Evolutionary conservation across 1,140 invertebrate species (phyloP).

Genomic region (Drosophila sp.): DNA sequence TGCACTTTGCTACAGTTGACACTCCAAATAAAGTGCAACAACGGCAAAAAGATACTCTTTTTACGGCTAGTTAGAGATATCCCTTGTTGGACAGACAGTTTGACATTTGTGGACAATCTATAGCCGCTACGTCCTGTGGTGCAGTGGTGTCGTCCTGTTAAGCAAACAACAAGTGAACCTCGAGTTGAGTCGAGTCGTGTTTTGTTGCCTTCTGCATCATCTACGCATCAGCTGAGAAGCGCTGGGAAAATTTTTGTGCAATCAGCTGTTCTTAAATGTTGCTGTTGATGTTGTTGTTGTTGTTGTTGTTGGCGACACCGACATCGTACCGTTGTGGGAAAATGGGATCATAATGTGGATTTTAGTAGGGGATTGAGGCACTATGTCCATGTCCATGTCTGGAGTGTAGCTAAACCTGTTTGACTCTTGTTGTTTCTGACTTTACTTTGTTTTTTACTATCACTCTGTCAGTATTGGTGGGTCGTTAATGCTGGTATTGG

Average conservation of each 20-base stretch:
- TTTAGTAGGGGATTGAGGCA: constrained; percentile 32
- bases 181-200: constrained; percentile 38
- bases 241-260: constrained; percentile 78
- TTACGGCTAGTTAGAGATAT: constrained; percentile 81
- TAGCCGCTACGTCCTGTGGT: constrained; percentile 72
- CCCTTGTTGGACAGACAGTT: constrained; percentile 71
- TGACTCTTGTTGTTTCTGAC: constrained; percentile 71
- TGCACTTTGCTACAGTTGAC: constrained; percentile 72
- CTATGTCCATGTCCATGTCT: constrained; percentile 33
- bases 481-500: constrained; percentile 46
- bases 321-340: constrained; percentile 75
- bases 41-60: constrained; percentile 67
- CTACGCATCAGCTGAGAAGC: constrained; percentile 65
- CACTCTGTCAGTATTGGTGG: constrained; percentile 29
- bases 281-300: too few species aligned
- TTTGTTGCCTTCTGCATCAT: constrained; percentile 16
- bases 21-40: constrained; percentile 80
- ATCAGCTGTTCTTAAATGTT: constrained; percentile 68
- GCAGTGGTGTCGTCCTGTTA: constrained; percentile 65
- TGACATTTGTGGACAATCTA: constrained; percentile 76
- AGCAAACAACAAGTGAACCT: constrained; percentile 72
- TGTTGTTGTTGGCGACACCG: constrained; percentile 11
- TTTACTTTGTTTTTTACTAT: constrained; percentile 42
- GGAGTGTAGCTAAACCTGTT: constrained; percentile 78
- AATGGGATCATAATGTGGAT: constrained; percentile 41